Evolutionary conservation across 1,140 invertebrate species (phyloP).

Genomic region (Camponotus vicinus): DNA sequence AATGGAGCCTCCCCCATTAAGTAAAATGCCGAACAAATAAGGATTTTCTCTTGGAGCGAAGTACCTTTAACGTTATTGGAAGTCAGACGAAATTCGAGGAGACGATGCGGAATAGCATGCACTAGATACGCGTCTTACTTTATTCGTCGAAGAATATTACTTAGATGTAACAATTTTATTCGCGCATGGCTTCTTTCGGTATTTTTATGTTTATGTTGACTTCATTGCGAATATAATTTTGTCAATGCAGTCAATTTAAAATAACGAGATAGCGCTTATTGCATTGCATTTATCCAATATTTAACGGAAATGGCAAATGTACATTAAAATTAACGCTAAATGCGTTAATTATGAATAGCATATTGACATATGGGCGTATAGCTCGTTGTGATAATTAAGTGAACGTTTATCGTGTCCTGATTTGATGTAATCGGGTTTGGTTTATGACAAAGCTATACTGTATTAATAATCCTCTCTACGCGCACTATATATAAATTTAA

Average conservation of each 20-base stretch:
- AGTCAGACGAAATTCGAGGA: conserved; percentile 67
- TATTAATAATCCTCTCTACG: conserved; percentile 60
- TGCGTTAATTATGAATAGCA: conserved; percentile 54
- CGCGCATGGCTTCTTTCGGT: not conserved
- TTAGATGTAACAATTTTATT: conserved; percentile 42
- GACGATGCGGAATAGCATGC: conserved; percentile 65
- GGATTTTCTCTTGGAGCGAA: conserved; percentile 65
- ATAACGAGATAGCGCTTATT: conserved; percentile 13
- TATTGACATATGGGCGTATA: conserved; percentile 51
- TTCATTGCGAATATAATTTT: conserved; percentile 20
- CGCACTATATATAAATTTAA: conserved; percentile 31
- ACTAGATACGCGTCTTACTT: conserved; percentile 48
- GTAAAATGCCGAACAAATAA: conserved; percentile 77
- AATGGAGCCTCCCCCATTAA: conserved; percentile 72
- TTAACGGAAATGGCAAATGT: conserved; percentile 29
- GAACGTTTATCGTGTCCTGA: conserved; percentile 38
- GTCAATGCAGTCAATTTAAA: not conserved
- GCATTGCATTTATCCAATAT: conserved; percentile 31
- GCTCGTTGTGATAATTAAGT: conserved; percentile 56
- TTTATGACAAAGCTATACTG: conserved; percentile 57
- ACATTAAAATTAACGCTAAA: conserved; percentile 54
- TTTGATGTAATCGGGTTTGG: conserved; percentile 51
- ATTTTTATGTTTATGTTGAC: not conserved
- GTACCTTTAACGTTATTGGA: conserved; percentile 66
- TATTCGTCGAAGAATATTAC: conserved; percentile 58